These are phyloP conservation scores for Camelus bactrianus DNA, from an alignment of 2,113 vertebrate species.

Conservation along the genomic window DNA sequence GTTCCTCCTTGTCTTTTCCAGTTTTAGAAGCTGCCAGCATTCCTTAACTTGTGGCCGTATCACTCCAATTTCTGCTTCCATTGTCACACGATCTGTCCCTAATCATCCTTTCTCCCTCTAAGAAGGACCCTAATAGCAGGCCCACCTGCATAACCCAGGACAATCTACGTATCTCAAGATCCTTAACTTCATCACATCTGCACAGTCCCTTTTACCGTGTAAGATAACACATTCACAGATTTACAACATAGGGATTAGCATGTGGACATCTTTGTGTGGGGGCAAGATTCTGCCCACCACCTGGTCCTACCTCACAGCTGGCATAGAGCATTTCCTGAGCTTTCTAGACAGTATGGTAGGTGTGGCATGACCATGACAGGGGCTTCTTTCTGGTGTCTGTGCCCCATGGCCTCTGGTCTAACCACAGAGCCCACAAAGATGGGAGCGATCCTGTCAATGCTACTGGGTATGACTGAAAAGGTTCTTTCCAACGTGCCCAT, in stretches of 20 bases:
- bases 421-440: not conserved
- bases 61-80: not conserved
- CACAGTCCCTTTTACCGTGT: not conserved
- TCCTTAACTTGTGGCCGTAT: not conserved
- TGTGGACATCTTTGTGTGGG: not conserved
- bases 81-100: not conserved
- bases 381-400: not conserved
- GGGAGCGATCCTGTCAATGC: not conserved
- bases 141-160: not conserved
- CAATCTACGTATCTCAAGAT: not conserved
- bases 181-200: not conserved
- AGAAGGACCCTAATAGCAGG: not conserved
- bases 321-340: not conserved
- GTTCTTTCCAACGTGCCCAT: not conserved
- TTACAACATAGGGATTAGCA: not conserved
- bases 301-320: not conserved
- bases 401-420: not conserved
- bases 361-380: not conserved
- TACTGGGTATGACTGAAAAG: not conserved
- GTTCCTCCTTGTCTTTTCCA: not conserved
- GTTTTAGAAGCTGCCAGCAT: not conserved
- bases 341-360: not conserved
- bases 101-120: not conserved
- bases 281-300: not conserved
- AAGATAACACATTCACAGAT: not conserved